These are phyloP conservation scores for Sycobia sp. DNA, from an alignment of 1,140 invertebrate species.

Conservation along the genomic window DNA sequence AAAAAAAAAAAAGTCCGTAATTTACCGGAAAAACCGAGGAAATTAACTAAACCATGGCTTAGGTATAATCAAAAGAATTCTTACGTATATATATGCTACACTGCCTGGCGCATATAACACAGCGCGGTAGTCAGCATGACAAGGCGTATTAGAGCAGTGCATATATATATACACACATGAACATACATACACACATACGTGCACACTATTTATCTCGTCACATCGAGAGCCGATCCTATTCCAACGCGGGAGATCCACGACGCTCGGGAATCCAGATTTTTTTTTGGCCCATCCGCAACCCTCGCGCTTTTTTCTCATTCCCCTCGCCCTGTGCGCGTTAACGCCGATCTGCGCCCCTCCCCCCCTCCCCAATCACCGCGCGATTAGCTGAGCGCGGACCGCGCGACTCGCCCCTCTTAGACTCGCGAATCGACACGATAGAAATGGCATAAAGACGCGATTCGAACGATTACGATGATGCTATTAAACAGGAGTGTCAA, in stretches of 20 bases:
- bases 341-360: neutral
- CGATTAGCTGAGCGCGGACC: no score
- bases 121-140: slow-evolving; percentile 52
- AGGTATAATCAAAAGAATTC: slow-evolving; percentile 7
- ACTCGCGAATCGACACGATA: no score
- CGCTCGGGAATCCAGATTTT: slow-evolving; percentile 34
- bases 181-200: no score
- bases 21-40: no score
- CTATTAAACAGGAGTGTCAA: no score
- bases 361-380: no score
- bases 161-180: no score
- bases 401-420: no score
- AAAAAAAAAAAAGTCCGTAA: no score
- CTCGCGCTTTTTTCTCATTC: slow-evolving; percentile 36
- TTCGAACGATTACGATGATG: no score
- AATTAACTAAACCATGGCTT: neutral
- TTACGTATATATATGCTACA: slow-evolving; percentile 19
- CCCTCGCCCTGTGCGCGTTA: neutral
- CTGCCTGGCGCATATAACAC: slow-evolving; percentile 36
- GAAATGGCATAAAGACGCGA: no score
- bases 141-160: slow-evolving; percentile 45
- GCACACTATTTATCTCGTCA: slow-evolving; percentile 58
- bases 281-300: slow-evolving; percentile 26
- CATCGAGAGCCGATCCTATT: slow-evolving; percentile 51
- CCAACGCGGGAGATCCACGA: slow-evolving; percentile 54